Conservation (phyloP, 2,888 invertebrate genomes). For the Incurvaria masculella region DNA sequence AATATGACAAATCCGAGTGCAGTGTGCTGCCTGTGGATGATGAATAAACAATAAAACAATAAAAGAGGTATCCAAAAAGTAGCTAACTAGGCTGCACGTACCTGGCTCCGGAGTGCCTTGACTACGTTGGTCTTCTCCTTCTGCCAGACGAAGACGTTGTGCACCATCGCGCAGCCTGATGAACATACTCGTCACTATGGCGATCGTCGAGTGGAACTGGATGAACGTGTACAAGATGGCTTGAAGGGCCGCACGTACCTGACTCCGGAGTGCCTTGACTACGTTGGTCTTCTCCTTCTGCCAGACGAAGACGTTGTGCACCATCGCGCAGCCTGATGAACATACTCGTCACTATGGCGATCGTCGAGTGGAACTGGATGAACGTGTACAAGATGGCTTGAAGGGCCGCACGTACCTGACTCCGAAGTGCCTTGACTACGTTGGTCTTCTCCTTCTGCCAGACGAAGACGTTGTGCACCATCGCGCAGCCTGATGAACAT, state of each 20-base stretch:
- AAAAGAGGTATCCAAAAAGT: too few species aligned
- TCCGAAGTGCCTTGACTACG: slow-evolving; percentile 63
- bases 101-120: slow-evolving; percentile 51
- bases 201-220: slow-evolving; percentile 76
- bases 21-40: too few species aligned
- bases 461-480: slow-evolving; percentile 92
- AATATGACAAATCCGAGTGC: too few species aligned
- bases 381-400: slow-evolving; percentile 89
- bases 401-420: too few species aligned
- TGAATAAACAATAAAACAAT: too few species aligned
- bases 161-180: slow-evolving; percentile 92
- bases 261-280: slow-evolving; percentile 59
- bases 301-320: slow-evolving; percentile 94
- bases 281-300: slow-evolving; percentile 86
- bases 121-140: slow-evolving; percentile 84
- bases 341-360: slow-evolving; percentile 86
- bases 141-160: slow-evolving; percentile 94
- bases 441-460: slow-evolving; percentile 92
- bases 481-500: slow-evolving; percentile 88
- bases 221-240: slow-evolving; percentile 78
- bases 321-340: slow-evolving; percentile 91
- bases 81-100: too few species aligned
- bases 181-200: slow-evolving; percentile 73
- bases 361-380: slow-evolving; percentile 88
- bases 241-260: too few species aligned